Evolutionary conservation across 2,888 invertebrate genomes (phyloP), one percentile per base, ranked within the genome.

Genomic region (Pollenia amentaria): DNA sequence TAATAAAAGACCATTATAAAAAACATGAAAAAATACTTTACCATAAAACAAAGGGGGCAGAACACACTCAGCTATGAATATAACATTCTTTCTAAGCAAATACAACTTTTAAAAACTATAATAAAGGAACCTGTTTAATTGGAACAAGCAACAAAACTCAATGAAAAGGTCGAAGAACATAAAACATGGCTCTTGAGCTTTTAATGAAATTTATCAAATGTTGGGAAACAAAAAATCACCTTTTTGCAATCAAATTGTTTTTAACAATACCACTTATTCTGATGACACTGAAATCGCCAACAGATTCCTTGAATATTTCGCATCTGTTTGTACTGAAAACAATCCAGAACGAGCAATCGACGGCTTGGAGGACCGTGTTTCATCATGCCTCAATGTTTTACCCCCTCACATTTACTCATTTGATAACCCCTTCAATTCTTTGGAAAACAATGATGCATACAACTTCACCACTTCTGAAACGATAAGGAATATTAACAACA

Each of bases 401-500:
- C 48, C 48, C 14, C 14, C 14, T 57, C 72, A 55, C 9, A 72
- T 72, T 57, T 72, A 57, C 21, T 21, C 72, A 4, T 72, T 72
- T 55, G 72, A 72, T 21, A 14, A 44, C 42, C 14, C 38, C 38
- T 51, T 69, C 38, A 40, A n/a, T 38, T 69, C 69, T n/a, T 10
- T 64, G 11, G 42, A 12, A 44, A 64, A 64, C 18, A 40, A 64
- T n/a, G 64, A 64, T 40, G 44, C 11, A 11, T 51, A 51, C 14
- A 38, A 69, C 8, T 69, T 69, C 51, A 69, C 69, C 38, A n/a
- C 1, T 11, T 7, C 69, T 69, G 51, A 69, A 69, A 69, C 12
- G 51, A 69, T 29, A 29, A 29, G 3, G 29, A 29, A 29, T 29
- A 29, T 29, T 16, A 18, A 53, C 12, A 53, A 53, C 53, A 29